Conservation (phyloP, 2,888 invertebrate genomes). For the Oscheius sp. region DNA sequence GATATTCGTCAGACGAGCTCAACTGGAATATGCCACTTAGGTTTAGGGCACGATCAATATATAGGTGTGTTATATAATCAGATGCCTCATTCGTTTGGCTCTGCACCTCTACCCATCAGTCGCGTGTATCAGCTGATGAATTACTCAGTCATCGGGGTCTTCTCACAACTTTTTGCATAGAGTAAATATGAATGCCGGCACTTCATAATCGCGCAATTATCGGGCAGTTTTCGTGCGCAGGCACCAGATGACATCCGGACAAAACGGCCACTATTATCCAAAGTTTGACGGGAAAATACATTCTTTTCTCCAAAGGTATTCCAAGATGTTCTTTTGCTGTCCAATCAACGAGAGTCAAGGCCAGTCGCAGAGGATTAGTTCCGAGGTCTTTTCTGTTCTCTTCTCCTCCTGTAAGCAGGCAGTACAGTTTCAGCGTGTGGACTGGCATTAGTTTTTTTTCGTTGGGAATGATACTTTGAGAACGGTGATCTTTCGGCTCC, state of each 20-base stretch:
- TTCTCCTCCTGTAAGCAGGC: not conserved
- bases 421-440: not conserved
- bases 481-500: not conserved
- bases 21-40: no score
- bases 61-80: no score
- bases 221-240: constrained; percentile 10
- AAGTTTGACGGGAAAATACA: not conserved
- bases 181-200: no score
- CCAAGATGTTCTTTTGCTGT: constrained; percentile 54
- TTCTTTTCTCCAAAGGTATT: constrained; percentile 22
- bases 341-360: constrained; percentile 61
- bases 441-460: no score
- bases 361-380: constrained; percentile 33
- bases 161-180: no score
- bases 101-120: no score
- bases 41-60: no score
- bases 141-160: no score
- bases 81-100: no score
- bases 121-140: no score
- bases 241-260: constrained; percentile 14
- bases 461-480: no score
- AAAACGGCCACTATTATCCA: constrained; percentile 6
- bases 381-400: not conserved
- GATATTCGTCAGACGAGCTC: no score
- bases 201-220: constrained; percentile 35